Conservation (phyloP, 1,140 invertebrate genomes). For the Pseudoatta argentina region DNA sequence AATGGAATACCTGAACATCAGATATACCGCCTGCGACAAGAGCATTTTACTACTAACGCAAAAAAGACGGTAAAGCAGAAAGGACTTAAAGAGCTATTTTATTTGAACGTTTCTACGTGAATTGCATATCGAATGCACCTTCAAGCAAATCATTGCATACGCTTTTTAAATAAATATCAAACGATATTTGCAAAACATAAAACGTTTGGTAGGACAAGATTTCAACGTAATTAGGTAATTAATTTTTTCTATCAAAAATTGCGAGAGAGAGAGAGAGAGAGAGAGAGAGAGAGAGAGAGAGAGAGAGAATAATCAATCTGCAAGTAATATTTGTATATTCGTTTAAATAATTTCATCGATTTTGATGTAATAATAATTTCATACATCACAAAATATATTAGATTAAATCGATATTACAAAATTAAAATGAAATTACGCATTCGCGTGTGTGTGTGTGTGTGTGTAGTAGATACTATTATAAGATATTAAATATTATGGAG, state of each 20-base stretch:
- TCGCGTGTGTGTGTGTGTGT: neutral
- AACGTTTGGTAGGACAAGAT: neutral
- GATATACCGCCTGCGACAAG: neutral
- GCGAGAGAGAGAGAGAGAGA: no score
- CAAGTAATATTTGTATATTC: neutral
- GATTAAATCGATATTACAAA: neutral
- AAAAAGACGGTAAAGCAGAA: neutral
- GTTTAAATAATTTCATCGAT: neutral
- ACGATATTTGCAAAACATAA: neutral
- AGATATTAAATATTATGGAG: neutral
- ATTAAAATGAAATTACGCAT: neutral
- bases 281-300: no score
- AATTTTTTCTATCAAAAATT: neutral
- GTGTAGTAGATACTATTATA: no score
- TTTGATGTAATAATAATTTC: neutral
- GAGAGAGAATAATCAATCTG: neutral
- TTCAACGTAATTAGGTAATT: neutral
- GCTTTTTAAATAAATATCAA: neutral
- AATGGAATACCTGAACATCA: conserved; percentile 50
- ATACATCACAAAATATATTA: neutral
- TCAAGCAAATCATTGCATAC: neutral
- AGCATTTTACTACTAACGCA: conserved; percentile 1
- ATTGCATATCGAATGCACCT: conserved; percentile 1
- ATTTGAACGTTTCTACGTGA: conserved; percentile 28
- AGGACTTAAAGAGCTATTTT: conserved; percentile 40